Evolutionary conservation across 2,888 invertebrate genomes (phyloP).

Genomic region (Congeria kusceri): DNA sequence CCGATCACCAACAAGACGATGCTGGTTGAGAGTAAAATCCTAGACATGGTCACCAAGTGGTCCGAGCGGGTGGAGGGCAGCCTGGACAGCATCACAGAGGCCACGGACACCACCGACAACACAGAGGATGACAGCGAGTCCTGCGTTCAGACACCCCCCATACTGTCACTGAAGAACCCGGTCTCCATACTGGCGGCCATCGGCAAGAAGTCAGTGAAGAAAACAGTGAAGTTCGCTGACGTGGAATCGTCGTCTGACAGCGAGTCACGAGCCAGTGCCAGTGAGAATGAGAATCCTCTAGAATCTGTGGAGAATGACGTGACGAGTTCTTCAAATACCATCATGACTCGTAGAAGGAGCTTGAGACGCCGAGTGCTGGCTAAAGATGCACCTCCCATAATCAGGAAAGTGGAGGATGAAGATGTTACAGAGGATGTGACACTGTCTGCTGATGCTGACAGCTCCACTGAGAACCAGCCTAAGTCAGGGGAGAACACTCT

Average conservation of each 20-base stretch:
- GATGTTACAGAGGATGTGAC: conserved; percentile 29
- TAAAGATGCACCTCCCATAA: conserved; percentile 37
- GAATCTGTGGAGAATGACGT: conserved; percentile 57
- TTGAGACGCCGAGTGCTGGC: conserved; percentile 63
- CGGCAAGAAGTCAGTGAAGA: conserved; percentile 68
- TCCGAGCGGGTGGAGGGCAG: conserved; percentile 82
- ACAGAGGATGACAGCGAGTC: conserved; percentile 59
- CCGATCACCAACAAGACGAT: conserved; percentile 97
- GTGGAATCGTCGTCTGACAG: conserved; percentile 81
- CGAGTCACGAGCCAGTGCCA: conserved; percentile 72
- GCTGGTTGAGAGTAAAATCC: conserved; percentile 95
- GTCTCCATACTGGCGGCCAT: conserved; percentile 73
- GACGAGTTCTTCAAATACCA: conserved; percentile 52
- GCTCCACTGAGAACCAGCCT: conserved; percentile 40
- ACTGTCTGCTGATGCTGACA: conserved; percentile 46
- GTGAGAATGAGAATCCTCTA: conserved; percentile 46
- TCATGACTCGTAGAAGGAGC: conserved; percentile 30
- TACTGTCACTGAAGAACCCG: conserved; percentile 64
- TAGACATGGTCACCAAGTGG: conserved; percentile 94
- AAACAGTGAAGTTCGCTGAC: conserved; percentile 79
- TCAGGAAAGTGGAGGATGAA: background rate
- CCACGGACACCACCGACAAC: conserved; percentile 49
- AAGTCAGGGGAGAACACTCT: conserved; percentile 54
- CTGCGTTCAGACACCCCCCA: conserved; percentile 44
- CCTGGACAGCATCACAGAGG: conserved; percentile 18